Percentiles rank a stretch among this genome's conserved stretches.
phyloP scores from a whole-genome alignment of 2,113 vertebrate genomes.

The Nycticryphes semicollaris region DNA sequence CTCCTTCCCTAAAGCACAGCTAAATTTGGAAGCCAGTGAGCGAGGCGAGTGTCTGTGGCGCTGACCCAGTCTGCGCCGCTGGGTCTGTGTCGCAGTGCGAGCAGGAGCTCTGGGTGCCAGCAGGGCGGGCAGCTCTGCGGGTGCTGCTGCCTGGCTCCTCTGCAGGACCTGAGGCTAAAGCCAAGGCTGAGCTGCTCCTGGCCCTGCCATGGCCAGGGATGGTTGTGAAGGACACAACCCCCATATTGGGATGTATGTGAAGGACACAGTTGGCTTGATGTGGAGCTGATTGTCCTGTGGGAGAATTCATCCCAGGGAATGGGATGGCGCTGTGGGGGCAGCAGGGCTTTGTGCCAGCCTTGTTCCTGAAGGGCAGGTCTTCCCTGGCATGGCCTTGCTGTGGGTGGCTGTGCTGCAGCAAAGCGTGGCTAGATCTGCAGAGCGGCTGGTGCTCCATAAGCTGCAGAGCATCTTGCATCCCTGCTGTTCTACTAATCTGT shows the following conservation, averaged over 20 bases:
- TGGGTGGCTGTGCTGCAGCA: neutral
- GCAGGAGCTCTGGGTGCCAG: neutral
- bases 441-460: neutral
- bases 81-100: neutral
- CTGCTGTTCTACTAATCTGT: neutral
- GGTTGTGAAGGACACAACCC: neutral
- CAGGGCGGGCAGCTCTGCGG: neutral
- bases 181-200: neutral
- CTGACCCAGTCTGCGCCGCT: neutral
- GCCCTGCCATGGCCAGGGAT: neutral
- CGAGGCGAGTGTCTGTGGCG: neutral
- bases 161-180: neutral
- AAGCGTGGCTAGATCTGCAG: accelerated
- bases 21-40: slow-evolving; percentile 40
- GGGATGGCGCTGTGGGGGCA: neutral
- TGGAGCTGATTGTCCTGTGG: neutral
- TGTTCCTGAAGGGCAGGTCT: neutral
- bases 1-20: neutral
- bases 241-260: neutral
- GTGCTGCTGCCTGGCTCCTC: neutral
- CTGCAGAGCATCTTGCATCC: neutral
- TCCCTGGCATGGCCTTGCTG: accelerated
- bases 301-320: neutral
- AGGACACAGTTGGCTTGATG: neutral
- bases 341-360: neutral